Percentiles rank a stretch among this genome's conserved stretches.
Conservation (phyloP, 2,797 vertebrate genomes). For the Nannoperca obscura region DNA sequence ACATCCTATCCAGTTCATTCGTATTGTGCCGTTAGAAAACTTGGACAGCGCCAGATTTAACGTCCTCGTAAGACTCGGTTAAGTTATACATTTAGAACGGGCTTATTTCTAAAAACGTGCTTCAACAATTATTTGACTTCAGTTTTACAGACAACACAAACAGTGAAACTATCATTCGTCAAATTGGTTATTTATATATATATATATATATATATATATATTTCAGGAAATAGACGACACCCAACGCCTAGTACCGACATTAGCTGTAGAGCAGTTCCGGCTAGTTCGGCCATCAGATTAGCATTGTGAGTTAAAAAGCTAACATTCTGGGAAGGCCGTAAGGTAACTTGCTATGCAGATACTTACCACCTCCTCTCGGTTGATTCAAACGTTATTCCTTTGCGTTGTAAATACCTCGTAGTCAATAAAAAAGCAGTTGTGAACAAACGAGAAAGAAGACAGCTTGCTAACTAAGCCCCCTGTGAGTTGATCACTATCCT, state of each 20-base stretch:
- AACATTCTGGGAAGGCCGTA: neutral
- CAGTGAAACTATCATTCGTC: constrained; percentile 9
- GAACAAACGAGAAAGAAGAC: constrained; percentile 15
- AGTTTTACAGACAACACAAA: neutral
- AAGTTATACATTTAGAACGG: neutral
- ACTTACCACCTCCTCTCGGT: constrained; percentile 60
- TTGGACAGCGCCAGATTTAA: neutral
- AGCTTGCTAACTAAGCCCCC: constrained; percentile 55
- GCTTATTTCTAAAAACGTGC: rapidly evolving
- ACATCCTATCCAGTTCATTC: neutral
- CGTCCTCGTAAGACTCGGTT: rapidly evolving
- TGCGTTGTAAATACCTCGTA: constrained; percentile 4
- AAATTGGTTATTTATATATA: neutral
- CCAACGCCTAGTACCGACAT: constrained; percentile 25
- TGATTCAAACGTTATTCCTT: constrained; percentile 10
- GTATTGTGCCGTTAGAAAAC: neutral
- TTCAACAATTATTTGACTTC: neutral
- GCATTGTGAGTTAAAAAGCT: constrained; percentile 56
- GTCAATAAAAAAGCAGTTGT: neutral
- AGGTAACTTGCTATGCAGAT: constrained; percentile 1
- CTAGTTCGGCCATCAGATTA: constrained; percentile 56
- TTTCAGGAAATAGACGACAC: constrained; percentile 58
- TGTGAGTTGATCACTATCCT: constrained; percentile 54
- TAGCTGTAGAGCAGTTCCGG: constrained; percentile 48
- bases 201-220: no score